Evolutionary conservation across 1,140 invertebrate genomes (phyloP).

Genomic region (Conus ventricosus): DNA sequence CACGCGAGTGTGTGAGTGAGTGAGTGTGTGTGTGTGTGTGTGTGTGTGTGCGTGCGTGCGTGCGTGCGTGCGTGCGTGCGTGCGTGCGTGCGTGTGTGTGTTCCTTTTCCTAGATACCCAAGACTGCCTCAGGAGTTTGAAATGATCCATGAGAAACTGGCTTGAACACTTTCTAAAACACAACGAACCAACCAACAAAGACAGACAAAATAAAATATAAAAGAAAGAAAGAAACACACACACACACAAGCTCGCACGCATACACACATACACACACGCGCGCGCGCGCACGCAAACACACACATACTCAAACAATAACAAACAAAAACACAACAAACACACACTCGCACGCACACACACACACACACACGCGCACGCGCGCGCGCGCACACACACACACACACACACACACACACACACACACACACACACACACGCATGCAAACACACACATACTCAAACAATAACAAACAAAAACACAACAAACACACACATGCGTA

Average conservation of each 20-base stretch:
- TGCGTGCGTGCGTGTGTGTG: too few species aligned
- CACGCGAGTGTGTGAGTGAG: too few species aligned
- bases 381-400: neutral
- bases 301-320: too few species aligned
- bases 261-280: constrained; percentile 12
- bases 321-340: too few species aligned
- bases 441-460: neutral
- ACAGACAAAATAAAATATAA: neutral
- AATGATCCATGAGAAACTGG: too few species aligned
- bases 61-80: too few species aligned
- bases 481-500: neutral
- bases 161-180: too few species aligned
- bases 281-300: constrained; percentile 4
- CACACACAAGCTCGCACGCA: constrained; percentile 9
- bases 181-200: neutral
- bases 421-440: neutral
- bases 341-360: constrained; percentile 28
- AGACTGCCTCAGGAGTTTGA: too few species aligned
- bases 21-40: too few species aligned
- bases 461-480: neutral
- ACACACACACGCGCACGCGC: neutral
- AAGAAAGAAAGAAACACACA: neutral
- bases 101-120: too few species aligned
- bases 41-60: too few species aligned
- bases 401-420: neutral